A percentile compares a stretch with the other conserved stretches of the same genome.
Evolutionary conservation across 2,113 vertebrate species (phyloP).

Genomic region (Glaucomys volans): DNA sequence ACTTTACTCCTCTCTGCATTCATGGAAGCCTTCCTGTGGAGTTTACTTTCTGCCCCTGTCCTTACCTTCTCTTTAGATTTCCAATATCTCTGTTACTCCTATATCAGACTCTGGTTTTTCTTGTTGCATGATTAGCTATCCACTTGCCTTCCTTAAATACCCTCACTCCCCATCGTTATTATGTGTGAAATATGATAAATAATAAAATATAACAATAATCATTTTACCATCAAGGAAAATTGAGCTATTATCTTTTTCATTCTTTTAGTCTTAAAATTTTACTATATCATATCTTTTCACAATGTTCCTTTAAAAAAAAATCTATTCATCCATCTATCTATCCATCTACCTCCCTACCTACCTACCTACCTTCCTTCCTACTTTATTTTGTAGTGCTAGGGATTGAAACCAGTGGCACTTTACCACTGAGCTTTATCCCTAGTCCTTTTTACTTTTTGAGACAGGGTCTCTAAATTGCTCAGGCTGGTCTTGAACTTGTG

Average conservation of each 20-base stretch:
- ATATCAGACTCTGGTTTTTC: slow-evolving; percentile 6
- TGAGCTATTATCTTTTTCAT: slow-evolving; percentile 4
- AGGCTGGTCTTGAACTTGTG: no score
- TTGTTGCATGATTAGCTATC: neutral
- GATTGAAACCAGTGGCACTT: no score
- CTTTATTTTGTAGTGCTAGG: no score
- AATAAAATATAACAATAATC: neutral
- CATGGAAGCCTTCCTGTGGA: neutral
- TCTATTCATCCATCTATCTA: no score
- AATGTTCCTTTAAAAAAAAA: neutral
- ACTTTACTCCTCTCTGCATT: neutral
- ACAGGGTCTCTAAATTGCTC: neutral
- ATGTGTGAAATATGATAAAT: neutral
- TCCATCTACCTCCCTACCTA: no score
- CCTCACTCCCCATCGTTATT: neutral
- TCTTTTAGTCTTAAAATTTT: slow-evolving; percentile 27
- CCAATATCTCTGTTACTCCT: neutral
- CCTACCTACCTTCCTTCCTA: no score
- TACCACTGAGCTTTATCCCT: no score
- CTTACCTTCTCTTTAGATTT: neutral
- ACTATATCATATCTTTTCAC: neutral
- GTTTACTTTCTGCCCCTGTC: neutral
- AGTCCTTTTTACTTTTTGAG: no score
- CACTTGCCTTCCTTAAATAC: neutral
- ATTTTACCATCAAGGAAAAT: slow-evolving; percentile 14